Conservation (phyloP, 2,113 vertebrate genomes). For the Thalassoma bifasciatum region DNA sequence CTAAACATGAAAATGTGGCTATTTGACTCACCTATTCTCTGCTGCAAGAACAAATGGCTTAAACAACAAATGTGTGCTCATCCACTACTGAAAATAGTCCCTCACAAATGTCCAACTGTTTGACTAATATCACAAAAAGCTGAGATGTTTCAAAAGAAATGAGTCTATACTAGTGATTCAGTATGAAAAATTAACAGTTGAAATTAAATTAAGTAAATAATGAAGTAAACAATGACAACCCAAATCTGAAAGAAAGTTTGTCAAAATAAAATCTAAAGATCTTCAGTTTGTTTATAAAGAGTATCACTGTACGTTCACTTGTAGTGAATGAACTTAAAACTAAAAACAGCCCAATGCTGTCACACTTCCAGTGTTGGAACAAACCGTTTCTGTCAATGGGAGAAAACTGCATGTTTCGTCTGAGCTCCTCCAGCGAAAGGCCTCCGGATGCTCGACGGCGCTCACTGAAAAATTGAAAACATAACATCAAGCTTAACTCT, state of each 20-base stretch:
- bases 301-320: too few relatives aligned
- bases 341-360: not conserved
- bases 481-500: not conserved
- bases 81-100: constrained; percentile 1
- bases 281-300: too few relatives aligned
- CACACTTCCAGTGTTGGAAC: constrained; percentile 42
- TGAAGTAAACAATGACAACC: too few relatives aligned
- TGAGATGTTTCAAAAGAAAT: not conserved
- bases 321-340: too few relatives aligned
- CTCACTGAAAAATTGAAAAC: constrained; percentile 76
- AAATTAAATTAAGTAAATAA: too few relatives aligned
- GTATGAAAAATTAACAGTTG: too few relatives aligned
- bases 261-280: too few relatives aligned
- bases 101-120: not conserved
- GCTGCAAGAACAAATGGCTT: not conserved
- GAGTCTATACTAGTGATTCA: too few relatives aligned
- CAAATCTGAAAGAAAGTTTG: too few relatives aligned
- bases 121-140: not conserved
- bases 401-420: constrained; percentile 87
- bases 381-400: constrained; percentile 91
- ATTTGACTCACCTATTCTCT: too few relatives aligned
- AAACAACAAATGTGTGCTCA: not conserved
- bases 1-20: not conserved
- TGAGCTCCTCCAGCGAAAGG: constrained; percentile 89
- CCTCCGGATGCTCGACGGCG: constrained; percentile 82